Base-by-base conservation (phyloP, 2,888 invertebrate species). In the Epirrhoe alternata region DNA sequence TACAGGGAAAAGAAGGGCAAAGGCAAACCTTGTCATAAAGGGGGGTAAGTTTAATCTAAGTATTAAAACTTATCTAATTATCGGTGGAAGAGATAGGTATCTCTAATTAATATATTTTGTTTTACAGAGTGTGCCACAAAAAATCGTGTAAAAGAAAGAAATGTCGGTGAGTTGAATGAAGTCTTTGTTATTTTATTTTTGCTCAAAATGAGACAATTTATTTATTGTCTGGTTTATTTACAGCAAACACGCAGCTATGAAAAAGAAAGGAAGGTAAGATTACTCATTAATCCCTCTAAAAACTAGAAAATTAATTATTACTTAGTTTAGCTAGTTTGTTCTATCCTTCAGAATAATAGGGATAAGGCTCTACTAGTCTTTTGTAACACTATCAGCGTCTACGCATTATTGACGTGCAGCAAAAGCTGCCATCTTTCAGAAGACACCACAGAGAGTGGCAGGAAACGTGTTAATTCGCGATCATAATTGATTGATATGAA, bases 81-180 rank as follows among this genome's bases (percentile, higher is more conserved):
- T 42, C 12, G 38, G 2, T 2, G 12, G 38, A 42, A 42, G 1
- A 42, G 1, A 42, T 16, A 24, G 6, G 35, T 7, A 16, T 45
- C 42, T 45, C 14, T 16, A 12, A 42, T 51, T 45, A 14, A 31
- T 61, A 31, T 53, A 50, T 49, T 51, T 57, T n/a, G n/a, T 82
- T 86, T 64, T 42, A 42, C 84, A 91, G 90, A 57, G 59, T 83
- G n/a, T 89, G 89, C 64, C 72, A 70, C 24, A 83, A 69, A 68
- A 86, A 80, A 75, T 70, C 77, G 1, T 92, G 91, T 65, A 76
- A 65, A 1, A 83, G 75, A 65, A 87, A 81, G 70, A 86, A 82
- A 78, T 87, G 87, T 76, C 57, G 64, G 58, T 58, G 49, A 60
- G 64, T 64, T 17, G 45, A 56, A 10, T 33, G 30, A 12, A 38